These are phyloP conservation scores for Melanotaenia pygmaea DNA, from an alignment of 2,797 vertebrate species.

Conservation along the genomic window DNA sequence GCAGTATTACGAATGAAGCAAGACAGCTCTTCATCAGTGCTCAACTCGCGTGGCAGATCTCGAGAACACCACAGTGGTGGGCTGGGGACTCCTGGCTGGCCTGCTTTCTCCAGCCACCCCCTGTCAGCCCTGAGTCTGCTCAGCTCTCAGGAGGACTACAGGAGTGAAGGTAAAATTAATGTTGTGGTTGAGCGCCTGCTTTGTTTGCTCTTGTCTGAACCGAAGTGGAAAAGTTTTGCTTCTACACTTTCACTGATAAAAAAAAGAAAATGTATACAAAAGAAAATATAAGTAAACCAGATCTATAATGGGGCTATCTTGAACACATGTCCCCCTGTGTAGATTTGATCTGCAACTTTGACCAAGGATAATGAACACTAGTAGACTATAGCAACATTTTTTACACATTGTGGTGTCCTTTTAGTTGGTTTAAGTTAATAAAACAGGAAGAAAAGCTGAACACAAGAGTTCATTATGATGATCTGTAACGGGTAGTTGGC, in stretches of 20 bases:
- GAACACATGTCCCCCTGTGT: background rate
- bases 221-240: slow-evolving; percentile 24
- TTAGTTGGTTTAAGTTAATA: background rate
- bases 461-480: background rate
- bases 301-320: slow-evolving; percentile 9
- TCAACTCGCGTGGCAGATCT: slow-evolving; percentile 84
- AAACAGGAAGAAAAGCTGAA: background rate
- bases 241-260: background rate
- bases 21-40: slow-evolving; percentile 84
- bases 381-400: background rate
- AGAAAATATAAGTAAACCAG: background rate
- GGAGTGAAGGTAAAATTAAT: slow-evolving; percentile 86
- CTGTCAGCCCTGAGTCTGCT: slow-evolving; percentile 84
- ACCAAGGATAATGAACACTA: slow-evolving; percentile 22
- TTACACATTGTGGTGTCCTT: slow-evolving; percentile 2
- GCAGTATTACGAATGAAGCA: slow-evolving; percentile 90
- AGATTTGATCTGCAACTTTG: slow-evolving; percentile 1
- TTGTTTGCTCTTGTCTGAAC: slow-evolving; percentile 47
- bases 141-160: slow-evolving; percentile 88
- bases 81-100: slow-evolving; percentile 83
- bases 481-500: slow-evolving; percentile 8
- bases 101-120: slow-evolving; percentile 81
- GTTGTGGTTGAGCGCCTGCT: slow-evolving; percentile 31
- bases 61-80: slow-evolving; percentile 79
- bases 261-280: slow-evolving; percentile 5